These are phyloP conservation scores for Yponomeuta malinellus DNA, from an alignment of 2,888 invertebrate genomes.

Conservation along the genomic window DNA sequence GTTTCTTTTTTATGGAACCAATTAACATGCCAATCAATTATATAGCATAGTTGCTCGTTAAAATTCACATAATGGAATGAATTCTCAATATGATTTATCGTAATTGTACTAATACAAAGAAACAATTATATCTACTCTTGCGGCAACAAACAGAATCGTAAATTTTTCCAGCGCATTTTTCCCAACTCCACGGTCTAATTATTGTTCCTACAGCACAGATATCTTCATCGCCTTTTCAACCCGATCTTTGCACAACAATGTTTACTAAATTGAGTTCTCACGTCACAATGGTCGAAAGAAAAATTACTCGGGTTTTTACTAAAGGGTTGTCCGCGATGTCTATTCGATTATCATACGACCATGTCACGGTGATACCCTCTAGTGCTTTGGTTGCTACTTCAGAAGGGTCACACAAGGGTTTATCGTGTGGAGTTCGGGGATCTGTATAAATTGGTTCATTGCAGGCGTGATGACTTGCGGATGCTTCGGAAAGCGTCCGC, in stretches of 20 bases:
- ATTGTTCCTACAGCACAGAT: constrained; percentile 30
- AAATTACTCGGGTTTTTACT: constrained; percentile 67
- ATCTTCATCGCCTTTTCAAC: constrained; percentile 60
- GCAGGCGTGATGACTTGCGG: constrained; percentile 68
- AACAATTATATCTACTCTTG: constrained; percentile 9
- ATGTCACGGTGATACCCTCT: neutral
- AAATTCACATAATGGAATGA: constrained; percentile 8
- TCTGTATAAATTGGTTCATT: constrained; percentile 41
- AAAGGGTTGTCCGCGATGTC: constrained; percentile 74
- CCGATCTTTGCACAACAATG: constrained; percentile 49
- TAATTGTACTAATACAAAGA: constrained; percentile 10
- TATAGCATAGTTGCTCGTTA: neutral
- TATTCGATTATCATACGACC: constrained; percentile 62
- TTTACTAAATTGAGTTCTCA: constrained; percentile 72
- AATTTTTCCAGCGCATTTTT: constrained; percentile 5
- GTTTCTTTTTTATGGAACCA: neutral
- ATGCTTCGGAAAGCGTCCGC: constrained; percentile 68
- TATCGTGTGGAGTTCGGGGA: constrained; percentile 27
- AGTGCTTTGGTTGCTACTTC: neutral
- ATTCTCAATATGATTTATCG: constrained; percentile 7
- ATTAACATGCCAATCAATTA: neutral
- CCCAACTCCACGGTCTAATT: constrained; percentile 12
- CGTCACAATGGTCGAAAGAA: constrained; percentile 66
- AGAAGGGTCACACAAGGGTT: constrained; percentile 24
- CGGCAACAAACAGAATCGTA: neutral